Evolutionary conservation across 2,888 invertebrate genomes (phyloP), one percentile per base, ranked within the genome.

Genomic region (Xestia xanthographa): DNA sequence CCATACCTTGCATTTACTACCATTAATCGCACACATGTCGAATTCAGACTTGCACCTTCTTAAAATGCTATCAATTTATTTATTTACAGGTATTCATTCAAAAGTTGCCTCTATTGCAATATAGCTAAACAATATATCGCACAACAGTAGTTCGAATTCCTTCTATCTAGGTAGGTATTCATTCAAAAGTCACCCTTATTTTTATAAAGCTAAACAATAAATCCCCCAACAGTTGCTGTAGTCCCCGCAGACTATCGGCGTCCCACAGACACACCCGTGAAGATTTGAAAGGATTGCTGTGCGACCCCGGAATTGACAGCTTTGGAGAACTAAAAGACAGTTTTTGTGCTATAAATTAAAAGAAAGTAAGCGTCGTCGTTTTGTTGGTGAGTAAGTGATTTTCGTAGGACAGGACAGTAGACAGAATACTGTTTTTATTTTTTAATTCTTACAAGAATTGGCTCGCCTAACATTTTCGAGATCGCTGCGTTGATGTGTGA

Each of bases 261-360:
- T 79, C 82, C 79, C 82, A 76, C 90, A 89, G 89, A 72, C 85
- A 75, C 80, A 20, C 72, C 83, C 80, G 86, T 83, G 85, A 89
- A 89, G 87, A 89, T 87, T 86, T 86, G 82, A 88, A 89, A 89
- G 88, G 89, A 90, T 90, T 87, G 88, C 73, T 78, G 68, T 41
- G 65, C 66, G 72, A 72, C 73, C 71, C 70, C 63, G 77, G 80
- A 75, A 77, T 75, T 66, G 80, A 77, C 72, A 82, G 83, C 83
- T 82, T 77, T 50, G 43, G 58, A 29, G 60, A 72, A 53, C 77
- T 72, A 72, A 77, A 66, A 58, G 38, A 82, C 72, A 62, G 45
- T 69, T 72, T 65, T 72, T 53, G n/a, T 77, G 48, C 41, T 50
- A 43, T 77, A 66, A 56, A 68, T 65, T 68, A 48, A 68, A 50